A percentile compares a stretch with the other conserved stretches of the same genome.
Evolutionary conservation across 2,797 vertebrate genomes (phyloP).

Genomic region (Myioborus melanocephalus): DNA sequence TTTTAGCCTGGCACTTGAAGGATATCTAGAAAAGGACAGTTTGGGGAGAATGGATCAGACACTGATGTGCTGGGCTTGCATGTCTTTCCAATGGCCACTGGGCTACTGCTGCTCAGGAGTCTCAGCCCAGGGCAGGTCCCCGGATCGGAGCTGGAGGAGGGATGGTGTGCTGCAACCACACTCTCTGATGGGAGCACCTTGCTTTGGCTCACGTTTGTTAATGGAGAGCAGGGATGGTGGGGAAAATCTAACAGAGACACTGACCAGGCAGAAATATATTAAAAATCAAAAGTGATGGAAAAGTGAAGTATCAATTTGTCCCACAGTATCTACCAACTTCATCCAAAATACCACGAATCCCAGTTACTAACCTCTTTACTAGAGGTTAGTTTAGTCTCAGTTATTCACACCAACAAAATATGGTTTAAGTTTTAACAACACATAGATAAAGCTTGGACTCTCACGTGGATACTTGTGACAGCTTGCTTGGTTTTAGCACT

Average conservation of each 20-base stretch:
- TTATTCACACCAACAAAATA: not conserved
- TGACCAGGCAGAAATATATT: accelerated
- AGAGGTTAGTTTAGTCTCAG: not conserved
- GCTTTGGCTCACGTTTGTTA: accelerated
- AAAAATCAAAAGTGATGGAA: not conserved
- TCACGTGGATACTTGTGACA: not conserved
- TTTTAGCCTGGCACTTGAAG: not conserved
- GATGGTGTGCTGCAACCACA: accelerated
- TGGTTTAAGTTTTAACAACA: not conserved
- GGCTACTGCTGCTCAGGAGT: accelerated
- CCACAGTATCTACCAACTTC: not conserved
- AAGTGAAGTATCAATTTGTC: not conserved
- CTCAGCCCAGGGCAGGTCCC: accelerated
- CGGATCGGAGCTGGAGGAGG: accelerated
- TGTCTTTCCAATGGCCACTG: accelerated
- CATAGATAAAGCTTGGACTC: not conserved
- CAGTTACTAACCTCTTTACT: not conserved
- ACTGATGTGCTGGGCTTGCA: accelerated
- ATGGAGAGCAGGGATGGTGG: not conserved
- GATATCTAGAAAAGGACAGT: not conserved
- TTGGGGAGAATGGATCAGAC: not conserved
- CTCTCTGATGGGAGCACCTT: accelerated
- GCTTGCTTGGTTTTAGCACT: not conserved
- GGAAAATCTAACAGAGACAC: not conserved
- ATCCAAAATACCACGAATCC: not conserved